These are phyloP conservation scores for Lasaia peninsularis DNA, from an alignment of 1,140 invertebrate species.

Conservation along the genomic window DNA sequence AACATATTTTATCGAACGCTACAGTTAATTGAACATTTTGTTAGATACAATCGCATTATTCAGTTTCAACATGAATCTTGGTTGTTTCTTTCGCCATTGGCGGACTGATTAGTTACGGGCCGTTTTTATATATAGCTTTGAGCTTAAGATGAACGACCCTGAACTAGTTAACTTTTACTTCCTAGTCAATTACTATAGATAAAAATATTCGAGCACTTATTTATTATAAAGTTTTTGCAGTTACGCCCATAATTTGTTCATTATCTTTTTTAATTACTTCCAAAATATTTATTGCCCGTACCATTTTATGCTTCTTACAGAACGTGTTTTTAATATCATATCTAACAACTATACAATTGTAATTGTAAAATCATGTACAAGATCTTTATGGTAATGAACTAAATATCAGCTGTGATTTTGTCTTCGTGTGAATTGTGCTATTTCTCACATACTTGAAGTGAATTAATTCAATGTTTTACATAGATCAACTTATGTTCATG, in stretches of 20 bases:
- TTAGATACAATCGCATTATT: slow-evolving; percentile 41
- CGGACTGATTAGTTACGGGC: slow-evolving; percentile 25
- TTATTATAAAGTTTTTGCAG: slow-evolving; percentile 1
- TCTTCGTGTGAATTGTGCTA: too few species aligned
- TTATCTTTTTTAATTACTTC: not conserved
- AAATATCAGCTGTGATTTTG: too few species aligned
- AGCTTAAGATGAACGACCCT: slow-evolving; percentile 39
- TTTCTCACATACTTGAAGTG: too few species aligned
- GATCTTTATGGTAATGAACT: too few species aligned
- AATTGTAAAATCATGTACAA: too few species aligned
- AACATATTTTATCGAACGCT: slow-evolving; percentile 35
- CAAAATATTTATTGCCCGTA: not conserved
- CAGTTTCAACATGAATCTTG: slow-evolving; percentile 43
- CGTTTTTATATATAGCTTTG: slow-evolving; percentile 36
- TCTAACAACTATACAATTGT: too few species aligned
- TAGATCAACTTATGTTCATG: too few species aligned
- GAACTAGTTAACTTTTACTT: slow-evolving; percentile 59
- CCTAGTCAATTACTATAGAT: slow-evolving; percentile 35
- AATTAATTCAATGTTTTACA: too few species aligned
- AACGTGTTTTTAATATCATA: not conserved
- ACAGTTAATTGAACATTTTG: slow-evolving; percentile 52
- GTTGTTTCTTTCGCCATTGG: slow-evolving; percentile 24
- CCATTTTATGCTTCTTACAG: not conserved
- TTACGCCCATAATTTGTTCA: not conserved
- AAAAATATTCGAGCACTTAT: slow-evolving; percentile 4